phyloP scores from a whole-genome alignment of 2,888 invertebrate genomes.

The Yponomeuta cagnagella region DNA sequence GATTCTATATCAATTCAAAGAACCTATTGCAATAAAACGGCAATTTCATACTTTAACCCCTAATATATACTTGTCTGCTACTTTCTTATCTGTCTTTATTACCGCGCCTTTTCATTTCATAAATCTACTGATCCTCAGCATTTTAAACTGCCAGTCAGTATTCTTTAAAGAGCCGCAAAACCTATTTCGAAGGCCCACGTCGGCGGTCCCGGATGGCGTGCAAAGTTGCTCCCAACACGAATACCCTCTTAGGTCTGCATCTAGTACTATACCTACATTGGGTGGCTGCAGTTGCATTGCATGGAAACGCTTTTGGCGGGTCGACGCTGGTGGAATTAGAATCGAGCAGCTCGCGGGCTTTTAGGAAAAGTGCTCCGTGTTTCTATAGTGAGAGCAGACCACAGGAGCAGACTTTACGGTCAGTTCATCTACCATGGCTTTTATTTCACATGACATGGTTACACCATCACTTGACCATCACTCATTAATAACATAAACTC shows the following conservation, averaged over 20 bases:
- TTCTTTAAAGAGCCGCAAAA: background rate
- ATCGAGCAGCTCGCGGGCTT: slow-evolving; percentile 11
- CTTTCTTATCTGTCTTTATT: too few relatives aligned
- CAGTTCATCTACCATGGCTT: too few relatives aligned
- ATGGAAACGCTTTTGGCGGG: background rate
- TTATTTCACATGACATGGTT: too few relatives aligned
- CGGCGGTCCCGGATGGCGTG: background rate
- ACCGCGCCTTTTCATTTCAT: too few relatives aligned
- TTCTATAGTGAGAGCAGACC: too few relatives aligned
- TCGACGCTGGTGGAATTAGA: background rate
- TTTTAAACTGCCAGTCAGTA: background rate
- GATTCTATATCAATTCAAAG: too few relatives aligned
- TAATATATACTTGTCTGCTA: too few relatives aligned
- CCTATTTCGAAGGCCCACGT: background rate
- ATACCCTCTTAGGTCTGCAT: background rate
- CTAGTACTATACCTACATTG: background rate
- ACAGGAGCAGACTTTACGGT: too few relatives aligned
- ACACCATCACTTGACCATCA: too few relatives aligned
- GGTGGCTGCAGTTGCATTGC: background rate
- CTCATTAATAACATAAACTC: too few relatives aligned
- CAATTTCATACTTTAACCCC: too few relatives aligned
- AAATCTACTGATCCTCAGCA: background rate
- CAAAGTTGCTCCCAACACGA: background rate
- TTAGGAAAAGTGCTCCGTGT: background rate
- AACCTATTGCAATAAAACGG: too few relatives aligned